Conservation (phyloP, 2,113 vertebrate species). For the Platanista minor region DNA sequence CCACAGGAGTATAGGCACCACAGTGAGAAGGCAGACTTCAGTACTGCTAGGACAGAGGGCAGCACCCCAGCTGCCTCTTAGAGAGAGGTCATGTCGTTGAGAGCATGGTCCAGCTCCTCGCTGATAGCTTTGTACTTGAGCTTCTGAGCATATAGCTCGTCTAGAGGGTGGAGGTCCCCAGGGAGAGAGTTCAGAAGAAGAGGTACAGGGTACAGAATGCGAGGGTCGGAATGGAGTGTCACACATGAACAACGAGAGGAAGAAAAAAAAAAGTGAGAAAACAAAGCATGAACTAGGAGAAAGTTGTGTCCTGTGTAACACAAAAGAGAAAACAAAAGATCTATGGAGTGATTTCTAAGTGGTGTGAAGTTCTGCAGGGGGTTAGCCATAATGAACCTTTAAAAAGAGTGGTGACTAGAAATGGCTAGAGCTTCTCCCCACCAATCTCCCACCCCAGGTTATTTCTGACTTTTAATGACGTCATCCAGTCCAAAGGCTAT, state of each 20-base stretch:
- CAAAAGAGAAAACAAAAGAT: neutral
- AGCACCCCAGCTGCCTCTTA: slow-evolving; percentile 61
- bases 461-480: neutral
- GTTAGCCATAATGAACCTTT: neutral
- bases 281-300: neutral
- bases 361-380: neutral
- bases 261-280: slow-evolving; percentile 59
- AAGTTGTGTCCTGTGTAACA: neutral
- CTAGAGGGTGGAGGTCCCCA: slow-evolving; percentile 76
- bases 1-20: neutral
- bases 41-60: neutral
- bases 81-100: slow-evolving; percentile 91
- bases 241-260: slow-evolving; percentile 60
- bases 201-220: slow-evolving; percentile 23
- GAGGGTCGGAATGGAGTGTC: slow-evolving; percentile 19
- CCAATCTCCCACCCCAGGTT: neutral
- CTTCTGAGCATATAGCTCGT: slow-evolving; percentile 93
- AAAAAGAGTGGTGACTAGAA: neutral
- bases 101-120: slow-evolving; percentile 91
- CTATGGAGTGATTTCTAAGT: neutral
- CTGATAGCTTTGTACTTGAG: slow-evolving; percentile 93
- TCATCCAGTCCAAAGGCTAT: neutral
- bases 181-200: slow-evolving; percentile 17
- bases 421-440: neutral
- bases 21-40: neutral